phyloP scores from a whole-genome alignment of 1,140 invertebrate genomes.

The Eubasilissa regina region DNA sequence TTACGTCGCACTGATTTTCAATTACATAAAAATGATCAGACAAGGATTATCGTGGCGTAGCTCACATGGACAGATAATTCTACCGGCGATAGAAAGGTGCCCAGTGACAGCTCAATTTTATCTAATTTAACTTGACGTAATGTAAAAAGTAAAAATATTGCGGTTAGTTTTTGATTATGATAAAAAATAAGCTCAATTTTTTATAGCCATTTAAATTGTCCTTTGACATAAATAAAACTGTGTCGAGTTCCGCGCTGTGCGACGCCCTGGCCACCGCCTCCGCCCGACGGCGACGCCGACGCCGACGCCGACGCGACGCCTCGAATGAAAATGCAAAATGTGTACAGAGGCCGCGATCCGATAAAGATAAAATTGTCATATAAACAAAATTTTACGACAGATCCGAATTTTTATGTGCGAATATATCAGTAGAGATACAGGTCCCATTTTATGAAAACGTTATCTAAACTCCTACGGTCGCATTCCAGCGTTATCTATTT shows the following conservation, averaged over 20 bases:
- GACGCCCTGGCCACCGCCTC: not conserved
- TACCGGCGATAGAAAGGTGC: no score
- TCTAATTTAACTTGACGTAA: no score
- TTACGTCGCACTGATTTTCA: no score
- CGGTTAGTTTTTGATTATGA: no score
- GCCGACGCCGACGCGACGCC: not conserved
- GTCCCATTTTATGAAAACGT: not conserved
- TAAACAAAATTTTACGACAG: slow-evolving; percentile 15
- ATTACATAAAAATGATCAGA: no score
- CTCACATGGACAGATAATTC: no score
- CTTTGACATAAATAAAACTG: no score
- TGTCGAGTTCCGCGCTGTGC: not conserved
- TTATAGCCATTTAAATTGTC: no score
- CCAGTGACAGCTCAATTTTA: no score
- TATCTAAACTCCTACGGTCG: not conserved
- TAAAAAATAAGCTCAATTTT: no score
- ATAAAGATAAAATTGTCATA: slow-evolving; percentile 19
- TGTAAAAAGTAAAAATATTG: no score
- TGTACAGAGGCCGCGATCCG: slow-evolving; percentile 8
- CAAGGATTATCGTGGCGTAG: no score
- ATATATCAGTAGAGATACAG: not conserved
- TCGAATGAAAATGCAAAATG: slow-evolving; percentile 7
- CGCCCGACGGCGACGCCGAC: not conserved
- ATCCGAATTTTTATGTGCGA: slow-evolving; percentile 4
- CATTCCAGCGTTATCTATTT: not conserved